phyloP scores from a whole-genome alignment of 1,140 invertebrate species.

The Sinella curviseta region DNA sequence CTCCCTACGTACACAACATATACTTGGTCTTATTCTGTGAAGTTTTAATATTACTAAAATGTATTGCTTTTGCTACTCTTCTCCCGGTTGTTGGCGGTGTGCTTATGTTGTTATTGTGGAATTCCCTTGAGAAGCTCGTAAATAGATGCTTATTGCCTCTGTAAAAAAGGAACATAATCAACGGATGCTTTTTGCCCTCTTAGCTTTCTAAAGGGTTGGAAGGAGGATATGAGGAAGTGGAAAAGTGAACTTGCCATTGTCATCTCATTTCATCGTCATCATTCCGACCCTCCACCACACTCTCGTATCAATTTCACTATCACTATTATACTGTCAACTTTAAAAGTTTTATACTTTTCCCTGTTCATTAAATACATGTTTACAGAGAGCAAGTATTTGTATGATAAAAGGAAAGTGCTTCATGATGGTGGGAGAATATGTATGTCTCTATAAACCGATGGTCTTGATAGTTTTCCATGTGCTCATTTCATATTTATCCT shows the following conservation, averaged over 20 bases:
- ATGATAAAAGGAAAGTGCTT: too few species aligned
- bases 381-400: too few species aligned
- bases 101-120: neutral
- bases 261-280: neutral
- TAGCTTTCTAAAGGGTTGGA: neutral
- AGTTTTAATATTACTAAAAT: neutral
- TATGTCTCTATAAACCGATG: too few species aligned
- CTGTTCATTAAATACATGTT: too few species aligned
- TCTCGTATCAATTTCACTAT: too few species aligned
- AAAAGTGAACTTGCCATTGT: neutral
- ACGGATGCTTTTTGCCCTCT: neutral
- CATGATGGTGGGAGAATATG: too few species aligned
- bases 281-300: too few species aligned
- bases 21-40: neutral
- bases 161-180: neutral
- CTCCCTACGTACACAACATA: too few species aligned
- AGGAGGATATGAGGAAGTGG: neutral
- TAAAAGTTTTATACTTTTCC: neutral
- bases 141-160: slow-evolving; percentile 8
- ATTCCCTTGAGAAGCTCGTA: neutral
- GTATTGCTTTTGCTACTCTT: neutral
- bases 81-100: neutral
- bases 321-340: too few species aligned
- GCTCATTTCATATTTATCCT: too few species aligned
- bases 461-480: too few species aligned